phyloP scores from a whole-genome alignment of 2,888 invertebrate species.

The Cloeon dipterum region DNA sequence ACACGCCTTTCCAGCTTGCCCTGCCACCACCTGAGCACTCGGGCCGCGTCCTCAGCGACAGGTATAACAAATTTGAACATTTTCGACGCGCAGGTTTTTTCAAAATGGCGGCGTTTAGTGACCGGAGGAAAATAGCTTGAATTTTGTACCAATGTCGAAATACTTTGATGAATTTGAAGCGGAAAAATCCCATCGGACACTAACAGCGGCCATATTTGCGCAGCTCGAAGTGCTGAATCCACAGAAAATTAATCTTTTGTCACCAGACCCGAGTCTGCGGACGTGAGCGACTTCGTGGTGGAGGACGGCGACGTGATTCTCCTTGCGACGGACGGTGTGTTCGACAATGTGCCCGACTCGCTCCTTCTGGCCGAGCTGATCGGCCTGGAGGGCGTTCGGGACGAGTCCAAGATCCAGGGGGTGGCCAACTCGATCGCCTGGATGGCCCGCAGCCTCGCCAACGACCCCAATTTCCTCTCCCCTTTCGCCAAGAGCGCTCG shows the following conservation, averaged over 20 bases:
- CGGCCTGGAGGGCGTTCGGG: conserved; percentile 37
- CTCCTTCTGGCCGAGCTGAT: conserved; percentile 64
- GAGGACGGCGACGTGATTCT: conserved; percentile 87
- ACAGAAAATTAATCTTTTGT: not conserved
- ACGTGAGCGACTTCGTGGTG: conserved; percentile 65
- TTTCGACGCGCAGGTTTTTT: too few relatives aligned
- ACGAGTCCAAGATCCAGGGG: conserved; percentile 56
- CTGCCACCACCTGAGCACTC: conserved; percentile 79
- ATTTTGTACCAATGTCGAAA: too few relatives aligned
- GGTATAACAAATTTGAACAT: too few relatives aligned
- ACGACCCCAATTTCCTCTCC: conserved; percentile 85
- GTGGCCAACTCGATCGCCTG: conserved; percentile 88
- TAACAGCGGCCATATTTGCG: not conserved
- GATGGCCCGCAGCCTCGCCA: conserved; percentile 83
- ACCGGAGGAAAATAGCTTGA: too few relatives aligned
- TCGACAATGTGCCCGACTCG: conserved; percentile 90
- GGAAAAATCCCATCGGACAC: too few relatives aligned
- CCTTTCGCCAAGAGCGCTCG: conserved; percentile 87
- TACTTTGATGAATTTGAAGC: too few relatives aligned
- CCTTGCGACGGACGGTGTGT: conserved; percentile 93
- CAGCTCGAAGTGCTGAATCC: not conserved
- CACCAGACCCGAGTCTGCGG: conserved; percentile 69
- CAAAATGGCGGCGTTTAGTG: too few relatives aligned
- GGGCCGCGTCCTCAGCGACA: conserved; percentile 71
- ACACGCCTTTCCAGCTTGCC: conserved; percentile 93